Base-by-base conservation (phyloP, 2,113 vertebrate species). In the Hippotragus niger region DNA sequence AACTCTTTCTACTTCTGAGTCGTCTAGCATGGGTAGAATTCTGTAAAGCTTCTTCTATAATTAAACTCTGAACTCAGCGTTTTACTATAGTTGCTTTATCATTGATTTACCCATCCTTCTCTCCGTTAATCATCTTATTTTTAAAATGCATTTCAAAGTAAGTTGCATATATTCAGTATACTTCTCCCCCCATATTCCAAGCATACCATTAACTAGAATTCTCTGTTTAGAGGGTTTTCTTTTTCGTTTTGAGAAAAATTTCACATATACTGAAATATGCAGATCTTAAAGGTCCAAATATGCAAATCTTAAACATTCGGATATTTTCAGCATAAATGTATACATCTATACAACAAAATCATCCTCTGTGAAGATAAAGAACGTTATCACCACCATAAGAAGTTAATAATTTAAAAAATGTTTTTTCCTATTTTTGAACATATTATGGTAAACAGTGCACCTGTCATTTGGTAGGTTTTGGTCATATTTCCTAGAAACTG, bases 41-140 rank as follows among this genome's bases (percentile, higher is more conserved):
- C 64, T 85, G 1, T 81, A 25, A 74, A 81, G n/a, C 36, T 60
- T 86, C 29, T 90, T 86, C 36, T 90, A 6, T 86, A 88, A 82
- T 86, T 96, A 78, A 89, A 95, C 85, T 92, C n/a, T 40, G 57
- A 27, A 92, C 47, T 90, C 11, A 95, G 1, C n/a, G 95, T 57
- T 80, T 89, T 57, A 62, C 36, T 76, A 0, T 58, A 80, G 15
- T 94, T 88, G 53, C 76, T 62, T 88, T 57, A 62, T 76, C 8
- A 57, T 62, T 11, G 67, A 47, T 64, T 16, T 92, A 6, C 50
- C 29, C 14, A 60, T 83, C 7, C 36, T 13, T 33, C 11, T 17
- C 85, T 67, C 25, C 47, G 43, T 76, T 57, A 85, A 86, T 76
- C 29, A 88, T 78, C 43, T 91, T 83, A n/a, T 88, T 86, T 95